A percentile compares a stretch with the other conserved stretches of the same genome.
Conservation (phyloP, 2,888 invertebrate species). For the Cyclophora albipunctata region DNA sequence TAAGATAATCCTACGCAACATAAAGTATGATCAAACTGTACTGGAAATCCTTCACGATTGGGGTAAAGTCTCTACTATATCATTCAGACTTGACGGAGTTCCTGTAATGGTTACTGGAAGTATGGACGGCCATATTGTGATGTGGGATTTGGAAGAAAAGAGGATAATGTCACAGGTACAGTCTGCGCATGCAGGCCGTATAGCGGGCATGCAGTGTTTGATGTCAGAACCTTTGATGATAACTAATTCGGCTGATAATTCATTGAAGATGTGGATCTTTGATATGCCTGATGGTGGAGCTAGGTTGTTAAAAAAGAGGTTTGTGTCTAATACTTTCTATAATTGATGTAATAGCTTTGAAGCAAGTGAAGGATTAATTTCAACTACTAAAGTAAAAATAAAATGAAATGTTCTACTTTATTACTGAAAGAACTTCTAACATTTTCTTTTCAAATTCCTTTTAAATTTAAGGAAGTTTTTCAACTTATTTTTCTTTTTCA, state of each 20-base stretch:
- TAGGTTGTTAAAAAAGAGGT: slow-evolving; percentile 83
- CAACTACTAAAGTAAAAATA: no score
- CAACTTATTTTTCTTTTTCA: slow-evolving; percentile 17
- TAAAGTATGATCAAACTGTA: slow-evolving; percentile 87
- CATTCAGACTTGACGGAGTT: slow-evolving; percentile 90
- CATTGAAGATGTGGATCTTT: slow-evolving; percentile 92
- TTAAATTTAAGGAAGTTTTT: background rate
- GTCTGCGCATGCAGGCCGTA: slow-evolving; percentile 83
- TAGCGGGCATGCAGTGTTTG: slow-evolving; percentile 88
- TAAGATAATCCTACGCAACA: slow-evolving; percentile 88
- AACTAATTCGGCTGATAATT: slow-evolving; percentile 95
- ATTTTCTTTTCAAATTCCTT: no score
- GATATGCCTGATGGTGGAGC: slow-evolving; percentile 95
- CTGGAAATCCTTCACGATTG: slow-evolving; percentile 93
- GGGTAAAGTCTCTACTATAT: slow-evolving; percentile 88
- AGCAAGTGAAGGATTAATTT: no score
- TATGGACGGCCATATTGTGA: slow-evolving; percentile 87
- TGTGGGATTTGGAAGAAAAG: slow-evolving; percentile 94
- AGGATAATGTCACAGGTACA: slow-evolving; percentile 86
- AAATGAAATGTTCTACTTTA: no score
- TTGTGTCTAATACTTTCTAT: slow-evolving; percentile 5
- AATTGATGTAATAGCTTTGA: no score
- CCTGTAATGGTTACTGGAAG: slow-evolving; percentile 92
- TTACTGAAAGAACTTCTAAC: no score
- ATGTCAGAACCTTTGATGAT: slow-evolving; percentile 92